phyloP scores from a whole-genome alignment of 2,888 invertebrate species.

The Heterodera filipjevi region DNA sequence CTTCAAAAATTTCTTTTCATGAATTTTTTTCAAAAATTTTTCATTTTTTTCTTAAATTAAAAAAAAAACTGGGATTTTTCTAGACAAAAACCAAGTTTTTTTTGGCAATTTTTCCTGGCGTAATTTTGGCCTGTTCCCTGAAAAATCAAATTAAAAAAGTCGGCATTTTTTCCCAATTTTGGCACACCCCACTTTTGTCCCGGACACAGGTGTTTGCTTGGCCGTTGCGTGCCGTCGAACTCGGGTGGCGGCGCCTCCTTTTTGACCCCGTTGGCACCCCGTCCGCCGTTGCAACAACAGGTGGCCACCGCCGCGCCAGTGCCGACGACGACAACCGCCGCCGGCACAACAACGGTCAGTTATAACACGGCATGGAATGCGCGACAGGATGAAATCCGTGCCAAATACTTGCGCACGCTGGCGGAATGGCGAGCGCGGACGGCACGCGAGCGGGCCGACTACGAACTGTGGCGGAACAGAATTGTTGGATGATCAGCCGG shows the following conservation, averaged over 20 bases:
- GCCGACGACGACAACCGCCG: conserved; percentile 12
- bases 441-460: conserved; percentile 9
- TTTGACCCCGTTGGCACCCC: conserved; percentile 33
- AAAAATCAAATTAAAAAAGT: conserved; percentile 55
- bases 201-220: conserved; percentile 37
- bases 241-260: conserved; percentile 21
- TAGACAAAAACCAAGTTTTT: too few species aligned
- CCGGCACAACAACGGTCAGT: conserved; percentile 17
- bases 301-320: not conserved
- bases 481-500: too few species aligned
- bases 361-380: conserved; percentile 14
- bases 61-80: too few species aligned
- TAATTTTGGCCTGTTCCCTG: too few species aligned
- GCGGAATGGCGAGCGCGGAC: conserved; percentile 23
- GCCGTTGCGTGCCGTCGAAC: conserved; percentile 64
- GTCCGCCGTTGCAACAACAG: conserved; percentile 23
- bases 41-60: too few species aligned
- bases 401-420: conserved; percentile 23
- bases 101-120: too few species aligned
- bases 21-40: too few species aligned
- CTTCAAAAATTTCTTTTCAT: too few species aligned
- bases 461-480: not conserved
- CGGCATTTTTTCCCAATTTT: not conserved
- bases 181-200: not conserved
- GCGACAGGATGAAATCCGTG: conserved; percentile 17